phyloP scores from a whole-genome alignment of 2,113 vertebrate species.

The Hymenochirus boettgeri region DNA sequence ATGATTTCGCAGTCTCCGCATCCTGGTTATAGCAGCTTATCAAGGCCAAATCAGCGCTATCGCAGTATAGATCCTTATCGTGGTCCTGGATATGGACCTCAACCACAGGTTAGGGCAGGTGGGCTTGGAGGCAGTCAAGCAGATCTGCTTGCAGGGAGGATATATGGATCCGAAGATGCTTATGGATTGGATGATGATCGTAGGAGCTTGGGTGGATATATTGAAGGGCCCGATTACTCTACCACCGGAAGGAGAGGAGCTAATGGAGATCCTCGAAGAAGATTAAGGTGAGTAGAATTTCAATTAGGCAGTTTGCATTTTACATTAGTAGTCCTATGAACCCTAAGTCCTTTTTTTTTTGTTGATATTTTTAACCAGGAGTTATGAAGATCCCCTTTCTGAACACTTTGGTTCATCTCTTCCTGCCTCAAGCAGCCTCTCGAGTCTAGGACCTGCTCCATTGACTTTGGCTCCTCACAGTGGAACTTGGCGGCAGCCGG shows the following conservation, averaged over 20 bases:
- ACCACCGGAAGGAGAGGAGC: constrained; percentile 20
- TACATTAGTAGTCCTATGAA: no score
- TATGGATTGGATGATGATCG: constrained; percentile 37
- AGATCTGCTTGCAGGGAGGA: constrained; percentile 18
- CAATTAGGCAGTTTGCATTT: no score
- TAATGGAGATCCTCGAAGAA: constrained; percentile 18
- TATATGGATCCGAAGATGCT: constrained; percentile 26
- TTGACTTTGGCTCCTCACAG: constrained; percentile 46
- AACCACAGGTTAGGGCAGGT: constrained; percentile 29
- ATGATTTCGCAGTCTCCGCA: constrained; percentile 13
- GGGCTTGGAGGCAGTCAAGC: constrained; percentile 33
- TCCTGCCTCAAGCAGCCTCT: constrained; percentile 85
- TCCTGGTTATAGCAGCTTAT: constrained; percentile 33
- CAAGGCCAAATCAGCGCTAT: constrained; percentile 30
- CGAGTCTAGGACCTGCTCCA: constrained; percentile 83
- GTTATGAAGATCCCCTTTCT: constrained; percentile 88
- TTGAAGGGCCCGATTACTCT: constrained; percentile 32
- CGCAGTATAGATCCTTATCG: constrained; percentile 26
- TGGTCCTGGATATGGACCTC: constrained; percentile 32
- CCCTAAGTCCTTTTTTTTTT: no score
- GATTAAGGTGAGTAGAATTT: constrained; percentile 15
- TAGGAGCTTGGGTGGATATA: constrained; percentile 29
- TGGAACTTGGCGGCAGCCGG: constrained; percentile 81
- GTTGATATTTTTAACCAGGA: constrained; percentile 57
- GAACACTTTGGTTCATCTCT: constrained; percentile 83